Percentiles rank a stretch among this genome's conserved stretches.
These are phyloP conservation scores for Cacoxenus indagator DNA, from an alignment of 2,888 invertebrate species.

Conservation along the genomic window DNA sequence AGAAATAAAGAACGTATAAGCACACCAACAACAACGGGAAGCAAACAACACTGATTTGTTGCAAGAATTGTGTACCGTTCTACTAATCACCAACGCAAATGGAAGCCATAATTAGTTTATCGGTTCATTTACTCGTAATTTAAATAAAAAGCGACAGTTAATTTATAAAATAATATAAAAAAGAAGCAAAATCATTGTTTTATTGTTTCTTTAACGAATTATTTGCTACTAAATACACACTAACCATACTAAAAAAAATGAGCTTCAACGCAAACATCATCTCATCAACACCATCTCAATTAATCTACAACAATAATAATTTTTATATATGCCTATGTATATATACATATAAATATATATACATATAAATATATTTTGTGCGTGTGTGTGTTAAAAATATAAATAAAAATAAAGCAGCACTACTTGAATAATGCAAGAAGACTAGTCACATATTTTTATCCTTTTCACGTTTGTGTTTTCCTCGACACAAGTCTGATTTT, in stretches of 20 bases:
- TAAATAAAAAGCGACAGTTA: constrained; percentile 18
- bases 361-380: not conserved
- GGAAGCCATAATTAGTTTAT: not conserved
- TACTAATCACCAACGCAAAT: not conserved
- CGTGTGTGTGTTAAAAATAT: not conserved
- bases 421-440: constrained; percentile 25
- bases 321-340: no score
- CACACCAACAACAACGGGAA: constrained; percentile 21
- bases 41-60: constrained; percentile 19
- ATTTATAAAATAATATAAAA: constrained; percentile 10
- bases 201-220: not conserved
- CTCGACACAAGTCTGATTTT: not conserved
- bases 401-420: constrained; percentile 6
- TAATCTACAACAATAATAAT: not conserved
- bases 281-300: not conserved
- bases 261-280: not conserved
- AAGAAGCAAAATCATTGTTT: constrained; percentile 33
- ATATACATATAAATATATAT: not conserved
- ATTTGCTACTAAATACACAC: not conserved
- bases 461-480: constrained; percentile 25
- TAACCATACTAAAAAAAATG: not conserved
- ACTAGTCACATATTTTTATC: constrained; percentile 49
- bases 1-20: constrained; percentile 19
- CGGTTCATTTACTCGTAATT: constrained; percentile 21
- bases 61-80: constrained; percentile 3